Base-by-base conservation (phyloP, 2,888 invertebrate genomes). In the Brachycybe producta region DNA sequence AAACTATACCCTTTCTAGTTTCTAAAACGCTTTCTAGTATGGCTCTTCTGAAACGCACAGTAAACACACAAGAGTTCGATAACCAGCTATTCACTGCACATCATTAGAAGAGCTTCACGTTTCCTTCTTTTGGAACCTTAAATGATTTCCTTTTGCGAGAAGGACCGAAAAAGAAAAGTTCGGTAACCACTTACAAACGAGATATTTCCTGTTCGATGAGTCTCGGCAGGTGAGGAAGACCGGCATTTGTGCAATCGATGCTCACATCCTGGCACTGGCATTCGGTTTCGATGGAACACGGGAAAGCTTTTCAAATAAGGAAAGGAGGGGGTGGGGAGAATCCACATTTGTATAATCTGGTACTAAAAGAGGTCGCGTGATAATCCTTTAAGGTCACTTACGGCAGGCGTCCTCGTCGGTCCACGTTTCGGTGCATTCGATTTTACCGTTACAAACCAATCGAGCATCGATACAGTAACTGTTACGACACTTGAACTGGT, bases 381-480 rank as follows among this genome's bases (percentile, higher is more conserved):
- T 19, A 5, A 15, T 5, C 5, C 36, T 32, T 32, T 17, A 35
- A 35, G 27, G n/a, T 41, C 30, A 59, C 61, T 60, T 55, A 61
- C 60, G 58, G 39, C 66, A 65, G 26, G 57, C 57, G 50, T 66
- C 65, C 57, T 72, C 71, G 55, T 72, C 71, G 38, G 62, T 63
- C 63, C 66, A 67, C 0, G 67, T 65, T 53, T 60, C 59, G 5
- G 59, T 58, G 53, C 71, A 71, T 57, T 72, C 70, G 2, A 65
- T 59, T 7, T 56, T 52, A 1, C 59, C 60, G 56, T 73, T 65
- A 59, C 73, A 73, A 19, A 62, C 57, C 15, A 65, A 59, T 0
- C 58, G 55, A 15, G 53, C 48, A 55, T 67, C 61, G n/a, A 72
- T 62, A 54, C 72, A 72, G 47, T 68, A 68, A 1, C 70, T 68